phyloP scores from a whole-genome alignment of 2,888 invertebrate species.

The Ectobius pallidus region DNA sequence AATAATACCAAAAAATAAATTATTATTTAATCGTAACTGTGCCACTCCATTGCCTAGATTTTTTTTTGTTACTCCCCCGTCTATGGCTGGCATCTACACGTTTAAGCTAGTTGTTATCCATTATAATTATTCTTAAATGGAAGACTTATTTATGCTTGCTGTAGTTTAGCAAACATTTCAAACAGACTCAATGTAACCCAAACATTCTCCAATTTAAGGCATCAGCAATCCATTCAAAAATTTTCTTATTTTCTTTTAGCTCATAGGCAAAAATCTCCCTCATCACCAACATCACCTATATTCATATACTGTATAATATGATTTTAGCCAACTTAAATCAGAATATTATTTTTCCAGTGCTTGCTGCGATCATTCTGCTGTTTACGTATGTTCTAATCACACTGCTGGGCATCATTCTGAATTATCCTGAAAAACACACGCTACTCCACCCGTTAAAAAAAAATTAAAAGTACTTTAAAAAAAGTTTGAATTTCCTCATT shows the following conservation, averaged over 20 bases:
- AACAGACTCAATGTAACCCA: slow-evolving; percentile 42
- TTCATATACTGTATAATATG: no score
- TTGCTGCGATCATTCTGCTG: slow-evolving; percentile 3
- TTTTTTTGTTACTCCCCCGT: slow-evolving; percentile 26
- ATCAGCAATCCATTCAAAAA: slow-evolving; percentile 36
- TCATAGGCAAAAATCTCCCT: background rate
- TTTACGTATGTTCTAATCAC: no score
- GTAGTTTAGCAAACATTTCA: slow-evolving; percentile 39
- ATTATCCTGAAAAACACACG: slow-evolving; percentile 33
- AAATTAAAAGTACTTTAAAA: slow-evolving; percentile 12
- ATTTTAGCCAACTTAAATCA: background rate
- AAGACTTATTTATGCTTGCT: slow-evolving; percentile 43
- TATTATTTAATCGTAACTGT: slow-evolving; percentile 42
- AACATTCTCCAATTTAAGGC: slow-evolving; percentile 43
- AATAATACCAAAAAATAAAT: slow-evolving; percentile 44
- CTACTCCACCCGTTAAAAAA: slow-evolving; percentile 25
- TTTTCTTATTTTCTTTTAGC: slow-evolving; percentile 11
- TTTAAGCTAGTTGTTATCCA: slow-evolving; percentile 38
- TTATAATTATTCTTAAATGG: slow-evolving; percentile 42
- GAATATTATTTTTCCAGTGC: slow-evolving; percentile 6
- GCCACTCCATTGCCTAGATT: slow-evolving; percentile 38
- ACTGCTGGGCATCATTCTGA: slow-evolving; percentile 30
- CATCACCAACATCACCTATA: background rate
- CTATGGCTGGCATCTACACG: slow-evolving; percentile 41
- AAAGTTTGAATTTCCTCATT: slow-evolving; percentile 9